Evolutionary conservation across 1,140 invertebrate species (phyloP), one percentile per base, ranked within the genome.

Genomic region (Bicyclus anynana): DNA sequence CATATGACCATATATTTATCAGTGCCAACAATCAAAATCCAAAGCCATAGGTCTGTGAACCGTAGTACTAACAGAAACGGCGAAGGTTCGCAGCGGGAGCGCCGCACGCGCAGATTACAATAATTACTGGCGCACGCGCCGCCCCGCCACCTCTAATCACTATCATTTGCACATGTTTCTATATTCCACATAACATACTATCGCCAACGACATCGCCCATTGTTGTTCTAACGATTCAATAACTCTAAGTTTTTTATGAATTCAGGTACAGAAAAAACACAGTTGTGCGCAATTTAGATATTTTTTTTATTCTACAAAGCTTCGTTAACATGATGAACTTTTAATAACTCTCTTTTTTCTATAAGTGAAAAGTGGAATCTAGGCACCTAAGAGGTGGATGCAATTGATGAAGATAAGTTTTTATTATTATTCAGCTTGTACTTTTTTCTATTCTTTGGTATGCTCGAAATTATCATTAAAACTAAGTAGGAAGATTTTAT

Each of bases 131-230:
- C 80, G 80, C 74, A 72, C 73, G 77, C 79, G 69, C 60, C 74
- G 65, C 75, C 77, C 70, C 69, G 66, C 66, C 38, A 53, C 48
- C 66, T 61, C 63, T 84, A 87, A 87, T 84, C 74, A 87, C 84
- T 84, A 77, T 84, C 68, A 84, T 87, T 87, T 87, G 71, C 74
- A 60, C 77, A 74, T 80, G 81, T 86, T 83, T 83, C 79, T 84
- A 79, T 81, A 77, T 77, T 70, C 75, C 60, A 70, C 71, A 75
- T 70, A 75, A 82, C 84, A 84, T 64, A 53, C 68, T 82, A 80
- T 81, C 77, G 72, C 59, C 20, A 61, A 69, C 66, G 69, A 80
- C 75, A 83, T 82, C 77, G 59, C 47, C 44, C 65, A 52, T 64
- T 70, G 54, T 59, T 68, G 54, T 57, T 35, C 33, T 47, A 62